Percentiles rank a stretch among this genome's conserved stretches.
Conservation (phyloP, 2,888 invertebrate species). For the Papilio demoleus region DNA sequence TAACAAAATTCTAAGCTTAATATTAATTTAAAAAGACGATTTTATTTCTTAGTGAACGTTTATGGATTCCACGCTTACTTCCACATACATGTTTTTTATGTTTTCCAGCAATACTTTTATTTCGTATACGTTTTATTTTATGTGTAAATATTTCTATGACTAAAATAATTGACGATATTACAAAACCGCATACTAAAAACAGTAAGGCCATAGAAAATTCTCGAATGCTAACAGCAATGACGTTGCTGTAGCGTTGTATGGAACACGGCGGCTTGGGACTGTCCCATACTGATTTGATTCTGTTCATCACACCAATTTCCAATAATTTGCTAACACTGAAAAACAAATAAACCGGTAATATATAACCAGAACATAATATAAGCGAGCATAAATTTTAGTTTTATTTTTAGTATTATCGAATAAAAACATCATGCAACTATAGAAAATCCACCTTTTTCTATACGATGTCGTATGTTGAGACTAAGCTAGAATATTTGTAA, state of each 20-base stretch:
- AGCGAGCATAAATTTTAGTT: no score
- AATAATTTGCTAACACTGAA: conserved; percentile 82
- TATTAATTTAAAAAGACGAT: conserved; percentile 32
- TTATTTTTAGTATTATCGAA: no score
- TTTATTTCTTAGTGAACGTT: background rate
- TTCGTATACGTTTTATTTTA: conserved; percentile 22
- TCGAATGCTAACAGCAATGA: conserved; percentile 80
- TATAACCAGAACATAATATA: no score
- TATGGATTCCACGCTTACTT: background rate
- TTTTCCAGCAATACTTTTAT: background rate
- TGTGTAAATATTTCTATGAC: conserved; percentile 58
- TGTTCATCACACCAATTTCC: conserved; percentile 84
- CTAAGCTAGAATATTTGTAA: no score
- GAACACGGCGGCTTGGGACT: conserved; percentile 84
- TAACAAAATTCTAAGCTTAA: background rate
- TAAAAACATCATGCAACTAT: no score
- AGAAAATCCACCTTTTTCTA: no score
- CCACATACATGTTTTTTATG: background rate
- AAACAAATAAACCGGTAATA: no score
- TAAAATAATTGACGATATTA: conserved; percentile 64
- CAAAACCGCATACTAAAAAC: conserved; percentile 76
- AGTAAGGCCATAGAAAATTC: conserved; percentile 84
- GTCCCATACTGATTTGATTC: conserved; percentile 84
- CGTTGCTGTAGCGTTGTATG: conserved; percentile 68
- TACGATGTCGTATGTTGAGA: no score